Evolutionary conservation across 2,797 vertebrate genomes (phyloP).

Genomic region (Rhynchonycteris naso): DNA sequence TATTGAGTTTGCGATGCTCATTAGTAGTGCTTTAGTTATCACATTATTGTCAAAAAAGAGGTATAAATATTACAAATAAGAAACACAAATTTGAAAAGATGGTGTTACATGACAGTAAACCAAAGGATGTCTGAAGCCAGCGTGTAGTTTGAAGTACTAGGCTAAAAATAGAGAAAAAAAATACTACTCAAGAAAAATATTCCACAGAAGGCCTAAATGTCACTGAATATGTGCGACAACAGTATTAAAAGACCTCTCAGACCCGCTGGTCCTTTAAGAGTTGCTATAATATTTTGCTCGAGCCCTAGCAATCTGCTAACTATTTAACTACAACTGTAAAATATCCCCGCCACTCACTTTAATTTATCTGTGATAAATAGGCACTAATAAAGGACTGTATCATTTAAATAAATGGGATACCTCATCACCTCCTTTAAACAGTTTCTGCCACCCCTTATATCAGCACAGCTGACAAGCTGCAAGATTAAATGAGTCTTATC

Average conservation of each 20-base stretch:
- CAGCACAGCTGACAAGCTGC: background rate
- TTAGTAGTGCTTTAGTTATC: background rate
- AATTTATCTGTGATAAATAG: constrained; percentile 27
- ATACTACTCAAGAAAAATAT: background rate
- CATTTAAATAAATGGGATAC: background rate
- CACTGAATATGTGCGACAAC: background rate
- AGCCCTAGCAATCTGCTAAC: background rate
- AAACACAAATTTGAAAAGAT: background rate
- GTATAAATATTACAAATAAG: background rate
- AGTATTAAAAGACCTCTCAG: background rate
- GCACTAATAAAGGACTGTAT: background rate
- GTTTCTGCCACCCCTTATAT: background rate
- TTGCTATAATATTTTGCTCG: background rate
- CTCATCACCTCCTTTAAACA: constrained; percentile 30
- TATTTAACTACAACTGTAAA: background rate
- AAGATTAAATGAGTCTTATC: background rate
- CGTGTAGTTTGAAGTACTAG: background rate
- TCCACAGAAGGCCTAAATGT: background rate
- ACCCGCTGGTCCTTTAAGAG: background rate
- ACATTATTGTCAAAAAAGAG: background rate
- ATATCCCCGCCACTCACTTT: background rate
- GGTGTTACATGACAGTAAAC: background rate
- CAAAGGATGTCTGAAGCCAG: background rate
- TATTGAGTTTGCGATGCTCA: background rate
- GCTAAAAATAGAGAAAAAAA: background rate